Evolutionary conservation across 2,113 vertebrate genomes (phyloP).

Genomic region (Mionectes macconnelli): DNA sequence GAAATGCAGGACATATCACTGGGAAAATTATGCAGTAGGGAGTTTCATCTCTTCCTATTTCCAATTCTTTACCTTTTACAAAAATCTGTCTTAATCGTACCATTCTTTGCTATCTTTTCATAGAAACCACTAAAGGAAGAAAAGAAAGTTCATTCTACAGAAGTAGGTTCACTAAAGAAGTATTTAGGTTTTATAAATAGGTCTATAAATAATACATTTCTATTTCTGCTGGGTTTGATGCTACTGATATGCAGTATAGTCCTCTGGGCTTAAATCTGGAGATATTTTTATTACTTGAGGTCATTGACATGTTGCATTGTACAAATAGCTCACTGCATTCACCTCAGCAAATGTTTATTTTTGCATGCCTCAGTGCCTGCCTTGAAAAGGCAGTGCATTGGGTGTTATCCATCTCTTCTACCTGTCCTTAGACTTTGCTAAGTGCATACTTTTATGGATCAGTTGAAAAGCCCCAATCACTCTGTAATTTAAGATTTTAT

Average conservation of each 20-base stretch:
- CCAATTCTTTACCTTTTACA: not conserved
- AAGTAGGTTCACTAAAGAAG: conserved; percentile 17
- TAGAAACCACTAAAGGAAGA: not conserved
- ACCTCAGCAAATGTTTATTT: conserved; percentile 58
- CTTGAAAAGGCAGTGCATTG: not conserved
- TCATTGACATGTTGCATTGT: conserved; percentile 42
- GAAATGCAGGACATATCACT: not conserved
- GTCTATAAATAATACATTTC: conserved; percentile 71
- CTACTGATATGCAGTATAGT: conserved; percentile 64
- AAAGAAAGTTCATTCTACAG: conserved; percentile 11
- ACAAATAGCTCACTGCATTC: conserved; percentile 16
- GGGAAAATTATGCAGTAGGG: not conserved
- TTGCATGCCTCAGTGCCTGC: conserved; percentile 50
- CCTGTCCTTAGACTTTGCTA: conserved; percentile 62
- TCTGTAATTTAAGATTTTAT: conserved; percentile 69
- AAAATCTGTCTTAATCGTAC: not conserved
- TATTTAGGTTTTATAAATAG: conserved; percentile 65
- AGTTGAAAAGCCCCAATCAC: conserved; percentile 41
- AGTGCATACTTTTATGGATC: conserved; percentile 65
- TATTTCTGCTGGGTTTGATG: conserved; percentile 59
- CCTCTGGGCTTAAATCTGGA: conserved; percentile 61
- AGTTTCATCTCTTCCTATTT: not conserved
- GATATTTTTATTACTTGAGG: conserved; percentile 62
- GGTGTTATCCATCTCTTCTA: conserved; percentile 22
- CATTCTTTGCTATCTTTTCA: not conserved